Evolutionary conservation across 1,140 invertebrate species (phyloP), one percentile per base, ranked within the genome.

Genomic region (Lanistes nyassanus): DNA sequence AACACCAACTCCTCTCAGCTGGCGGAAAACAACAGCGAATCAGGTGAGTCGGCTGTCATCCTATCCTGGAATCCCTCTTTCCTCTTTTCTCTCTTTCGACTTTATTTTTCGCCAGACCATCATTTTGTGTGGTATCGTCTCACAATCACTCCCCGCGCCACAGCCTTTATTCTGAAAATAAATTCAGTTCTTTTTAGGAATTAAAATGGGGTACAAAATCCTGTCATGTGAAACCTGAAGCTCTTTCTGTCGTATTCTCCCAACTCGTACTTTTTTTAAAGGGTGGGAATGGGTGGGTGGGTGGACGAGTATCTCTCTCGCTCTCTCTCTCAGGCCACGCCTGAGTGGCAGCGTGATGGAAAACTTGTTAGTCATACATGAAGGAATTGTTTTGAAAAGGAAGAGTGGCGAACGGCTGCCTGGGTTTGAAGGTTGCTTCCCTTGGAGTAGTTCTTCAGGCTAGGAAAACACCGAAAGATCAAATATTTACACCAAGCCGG

Each of bases 1-100:
- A 83, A 82, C 66, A 81, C 76, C 58, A 79, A 79, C 76, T 84
- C 85, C 53, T 82, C 83, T 67, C 83, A 86, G 51, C 84, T 82
- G 73, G 77, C 82, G 58, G 86, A 88, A 72, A 87, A 87, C 78
- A 84, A 81, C 76, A 87, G 85, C 73, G 86, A 88, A 80, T 80
- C 80, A 81, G 86, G 86, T 86, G 80, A 80, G 85, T 51, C 7
- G 1, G n/a, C 2, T 23, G 23, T 58, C 29, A 4, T 58, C n/a
- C 9, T 60, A 9, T 60, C 29, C 29, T 21, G 5, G 6, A 5
- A 58, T 23, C 56, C 7, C 23, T 7, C 29, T 3, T 1, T 23
- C 56, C n/a, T 60, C 2, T n/a, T 60, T 3, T 53, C 51, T 23
- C 51, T 53, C 13, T 53, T 11, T 53, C 51, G 13, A 13, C 13